Evolutionary conservation across 1,140 invertebrate species (phyloP).

Genomic region (Eurosta solidaginis): DNA sequence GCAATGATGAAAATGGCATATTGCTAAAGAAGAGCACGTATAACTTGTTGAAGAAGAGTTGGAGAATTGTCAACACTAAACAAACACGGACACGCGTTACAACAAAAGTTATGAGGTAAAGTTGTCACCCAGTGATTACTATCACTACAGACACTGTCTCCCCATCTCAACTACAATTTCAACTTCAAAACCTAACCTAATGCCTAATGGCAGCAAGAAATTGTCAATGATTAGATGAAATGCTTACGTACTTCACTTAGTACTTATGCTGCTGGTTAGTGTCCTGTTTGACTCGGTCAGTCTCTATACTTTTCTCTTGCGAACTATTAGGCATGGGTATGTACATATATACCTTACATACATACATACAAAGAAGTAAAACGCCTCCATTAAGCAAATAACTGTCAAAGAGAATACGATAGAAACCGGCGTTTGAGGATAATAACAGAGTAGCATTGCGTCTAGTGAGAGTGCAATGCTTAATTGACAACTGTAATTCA

Average conservation of each 20-base stretch:
- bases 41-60: not conserved
- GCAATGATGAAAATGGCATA: not conserved
- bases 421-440: not conserved
- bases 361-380: not conserved
- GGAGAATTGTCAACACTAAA: not conserved
- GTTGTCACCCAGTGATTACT: not conserved
- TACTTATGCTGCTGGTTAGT: not conserved
- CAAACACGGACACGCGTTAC: not conserved
- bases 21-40: not conserved
- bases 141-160: not conserved
- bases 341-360: not conserved
- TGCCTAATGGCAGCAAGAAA: not conserved
- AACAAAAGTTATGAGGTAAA: not conserved
- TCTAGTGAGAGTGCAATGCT: not conserved
- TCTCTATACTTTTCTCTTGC: not conserved
- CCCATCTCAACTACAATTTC: no score
- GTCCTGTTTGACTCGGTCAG: not conserved
- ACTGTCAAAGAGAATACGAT: slow-evolving; percentile 9
- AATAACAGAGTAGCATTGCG: not conserved
- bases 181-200: no score
- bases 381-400: not conserved
- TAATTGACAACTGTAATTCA: not conserved
- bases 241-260: not conserved
- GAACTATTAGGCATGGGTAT: no score
- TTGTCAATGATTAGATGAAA: slow-evolving; percentile 16